Base-by-base conservation (phyloP, 2,888 invertebrate genomes). In the Hyalella azteca region DNA sequence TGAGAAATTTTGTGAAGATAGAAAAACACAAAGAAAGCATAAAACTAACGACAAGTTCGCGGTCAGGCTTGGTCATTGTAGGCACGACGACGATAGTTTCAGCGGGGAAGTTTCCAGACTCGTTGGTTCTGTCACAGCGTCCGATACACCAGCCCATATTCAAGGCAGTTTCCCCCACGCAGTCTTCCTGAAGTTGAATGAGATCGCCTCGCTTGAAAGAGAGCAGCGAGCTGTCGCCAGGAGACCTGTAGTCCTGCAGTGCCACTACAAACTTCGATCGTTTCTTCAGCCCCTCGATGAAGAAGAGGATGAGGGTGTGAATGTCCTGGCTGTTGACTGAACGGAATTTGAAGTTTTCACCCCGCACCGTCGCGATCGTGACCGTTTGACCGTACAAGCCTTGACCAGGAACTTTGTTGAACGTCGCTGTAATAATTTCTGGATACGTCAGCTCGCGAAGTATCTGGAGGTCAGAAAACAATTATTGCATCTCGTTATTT, bases 311-410 rank as follows among this genome's bases (percentile, higher is more conserved):
- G 85, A 99, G 90, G 88, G 98, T 98, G 76, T 96, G 90, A 85
- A 99, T 98, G 87, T 99, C 99, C 88, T 98, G 97, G 15, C 98
- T 97, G 88, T 98, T 98, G 9, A 98, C 97, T 87, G 98, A 98
- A 88, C 98, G 98, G 90, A 99, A 99, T 15, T 97, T 98, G 87
- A 98, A 99, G 88, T 98, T 98, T 89, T 98, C 98, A 9, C 97
- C 97, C 77, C 97, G 92, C 19, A 99, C 96, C 5, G 98, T 98
- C 3, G 95, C 94, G 85, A 99, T 90, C 86, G 97, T 97, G 87
- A 99, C 98, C 7, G 96, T 96, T 89, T 97, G 97, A 1, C 96
- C 95, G 87, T 98, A 97, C 85, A 84, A 80, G 66, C 81, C 82
- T 60, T 82, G 75, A 32, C 41, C 75, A 7, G 40, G 76, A 9